Percentiles rank a stretch among this genome's conserved stretches.
Evolutionary conservation across 2,888 invertebrate genomes (phyloP).

Genomic region (Drosophila anomelani): DNA sequence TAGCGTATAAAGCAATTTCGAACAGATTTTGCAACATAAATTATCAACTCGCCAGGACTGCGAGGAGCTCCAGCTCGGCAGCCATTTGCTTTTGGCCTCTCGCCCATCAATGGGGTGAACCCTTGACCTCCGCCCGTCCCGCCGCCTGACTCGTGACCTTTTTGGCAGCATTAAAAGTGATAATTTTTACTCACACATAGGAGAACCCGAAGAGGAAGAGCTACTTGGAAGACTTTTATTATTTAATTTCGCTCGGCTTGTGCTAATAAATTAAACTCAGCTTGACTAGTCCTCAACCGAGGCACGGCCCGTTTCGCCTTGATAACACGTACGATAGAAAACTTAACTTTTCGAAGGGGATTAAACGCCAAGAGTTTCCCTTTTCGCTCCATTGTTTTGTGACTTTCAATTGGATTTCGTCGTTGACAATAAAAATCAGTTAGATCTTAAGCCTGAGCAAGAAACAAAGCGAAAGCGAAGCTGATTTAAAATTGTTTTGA

Average conservation of each 20-base stretch:
- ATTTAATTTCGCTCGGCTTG: conserved; percentile 70
- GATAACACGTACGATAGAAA: conserved; percentile 58
- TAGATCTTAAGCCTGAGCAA: conserved; percentile 8
- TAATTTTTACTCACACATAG: conserved; percentile 69
- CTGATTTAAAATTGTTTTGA: conserved; percentile 67
- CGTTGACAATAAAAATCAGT: conserved; percentile 40
- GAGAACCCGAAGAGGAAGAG: conserved; percentile 21
- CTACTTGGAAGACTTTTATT: conserved; percentile 76
- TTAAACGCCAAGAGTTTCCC: conserved; percentile 68
- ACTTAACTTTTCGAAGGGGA: conserved; percentile 49
- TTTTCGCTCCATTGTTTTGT: conserved; percentile 52
- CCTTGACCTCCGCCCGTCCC: conserved; percentile 14
- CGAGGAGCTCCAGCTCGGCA: conserved; percentile 11
- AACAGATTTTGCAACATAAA: conserved; percentile 74
- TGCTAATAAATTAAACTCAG: conserved; percentile 74
- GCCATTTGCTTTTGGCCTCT: conserved; percentile 47
- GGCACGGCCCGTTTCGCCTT: conserved; percentile 25
- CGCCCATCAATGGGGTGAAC: conserved; percentile 46
- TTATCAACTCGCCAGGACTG: conserved; percentile 54
- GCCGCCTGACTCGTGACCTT: conserved; percentile 67
- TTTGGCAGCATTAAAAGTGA: conserved; percentile 78
- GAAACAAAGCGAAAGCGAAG: conserved; percentile 11
- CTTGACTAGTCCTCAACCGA: conserved; percentile 16
- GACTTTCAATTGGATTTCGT: conserved; percentile 49
- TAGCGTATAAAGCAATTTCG: conserved; percentile 69